phyloP scores from a whole-genome alignment of 2,797 vertebrate genomes.

The Hylomyscus alleni region DNA sequence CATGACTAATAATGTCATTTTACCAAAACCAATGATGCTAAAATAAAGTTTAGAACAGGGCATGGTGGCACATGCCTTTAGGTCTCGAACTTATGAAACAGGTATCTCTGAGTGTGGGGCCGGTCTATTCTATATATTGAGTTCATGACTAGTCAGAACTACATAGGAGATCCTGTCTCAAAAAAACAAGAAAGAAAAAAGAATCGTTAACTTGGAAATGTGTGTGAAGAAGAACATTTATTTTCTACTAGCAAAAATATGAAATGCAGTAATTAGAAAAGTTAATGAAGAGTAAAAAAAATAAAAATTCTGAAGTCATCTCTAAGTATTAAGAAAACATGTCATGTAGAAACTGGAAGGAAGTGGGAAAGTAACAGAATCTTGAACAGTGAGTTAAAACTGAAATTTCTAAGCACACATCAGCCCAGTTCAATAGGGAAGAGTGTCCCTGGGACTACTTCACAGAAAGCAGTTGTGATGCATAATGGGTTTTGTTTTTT shows the following conservation, averaged over 20 bases:
- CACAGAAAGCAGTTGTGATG: not conserved
- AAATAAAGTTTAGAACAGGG: not conserved
- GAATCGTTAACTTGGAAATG: not conserved
- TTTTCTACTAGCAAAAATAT: not conserved
- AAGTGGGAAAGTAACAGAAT: not conserved
- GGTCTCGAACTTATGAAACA: not conserved
- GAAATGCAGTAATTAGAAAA: not conserved
- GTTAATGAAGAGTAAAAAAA: not conserved
- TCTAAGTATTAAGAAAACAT: slow-evolving; percentile 6
- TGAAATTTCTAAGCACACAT: not conserved
- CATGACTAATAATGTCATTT: not conserved
- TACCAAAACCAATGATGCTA: not conserved
- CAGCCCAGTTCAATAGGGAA: not conserved
- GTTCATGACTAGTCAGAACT: not conserved
- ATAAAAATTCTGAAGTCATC: not conserved
- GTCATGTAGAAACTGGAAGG: not conserved
- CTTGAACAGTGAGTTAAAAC: not conserved
- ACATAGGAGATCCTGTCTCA: not conserved
- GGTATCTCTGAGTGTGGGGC: too few relatives aligned
- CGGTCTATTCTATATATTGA: not conserved
- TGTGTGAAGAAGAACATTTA: not conserved
- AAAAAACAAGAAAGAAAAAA: not conserved
- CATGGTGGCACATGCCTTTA: not conserved
- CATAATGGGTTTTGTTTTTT: too few relatives aligned
- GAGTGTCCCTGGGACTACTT: too few relatives aligned